These are phyloP conservation scores for Xyrauchen texanus DNA, from an alignment of 2,113 vertebrate species.

Conservation along the genomic window DNA sequence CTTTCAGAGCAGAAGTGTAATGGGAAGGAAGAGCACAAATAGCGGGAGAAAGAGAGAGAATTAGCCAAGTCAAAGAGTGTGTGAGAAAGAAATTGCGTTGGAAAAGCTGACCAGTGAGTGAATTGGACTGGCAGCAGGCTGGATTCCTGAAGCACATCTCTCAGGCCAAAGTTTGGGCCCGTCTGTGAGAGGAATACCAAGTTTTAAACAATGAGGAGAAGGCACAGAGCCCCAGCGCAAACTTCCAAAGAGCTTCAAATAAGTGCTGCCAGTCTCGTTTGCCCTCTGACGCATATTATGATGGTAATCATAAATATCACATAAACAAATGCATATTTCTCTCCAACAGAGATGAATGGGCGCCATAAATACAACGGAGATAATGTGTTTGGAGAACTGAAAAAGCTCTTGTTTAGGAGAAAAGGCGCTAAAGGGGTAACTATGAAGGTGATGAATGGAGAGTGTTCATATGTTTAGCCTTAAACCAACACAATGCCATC, in stretches of 20 bases:
- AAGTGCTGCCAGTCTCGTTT: conserved; percentile 64
- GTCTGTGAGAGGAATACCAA: conserved; percentile 77
- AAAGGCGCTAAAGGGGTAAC: conserved; percentile 25
- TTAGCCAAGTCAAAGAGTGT: conserved; percentile 10
- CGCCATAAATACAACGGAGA: conserved; percentile 38
- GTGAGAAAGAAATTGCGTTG: conserved; percentile 63
- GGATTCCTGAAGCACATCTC: conserved; percentile 69
- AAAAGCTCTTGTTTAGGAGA: conserved; percentile 47
- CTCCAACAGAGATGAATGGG: conserved; percentile 39
- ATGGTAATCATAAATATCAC: conserved; percentile 65
- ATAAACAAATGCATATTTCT: conserved; percentile 58
- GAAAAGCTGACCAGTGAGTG: conserved; percentile 63
- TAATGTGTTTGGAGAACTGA: conserved; percentile 50
- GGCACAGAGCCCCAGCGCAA: conserved; percentile 69
- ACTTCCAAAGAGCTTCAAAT: conserved; percentile 65
- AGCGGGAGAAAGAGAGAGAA: conserved; percentile 33
- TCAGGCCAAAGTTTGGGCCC: conserved; percentile 70
- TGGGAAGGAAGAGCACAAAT: not conserved
- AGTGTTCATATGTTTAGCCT: conserved; percentile 41
- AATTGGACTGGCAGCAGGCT: conserved; percentile 67
- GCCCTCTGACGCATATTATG: conserved; percentile 67
- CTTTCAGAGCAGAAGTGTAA: not conserved
- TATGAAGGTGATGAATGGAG: conserved; percentile 38
- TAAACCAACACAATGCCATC: conserved; percentile 46
- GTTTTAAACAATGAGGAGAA: conserved; percentile 63